A percentile compares a stretch with the other conserved stretches of the same genome.
Conservation (phyloP, 2,888 invertebrate genomes). For the Rhorus exstirpatorius region DNA sequence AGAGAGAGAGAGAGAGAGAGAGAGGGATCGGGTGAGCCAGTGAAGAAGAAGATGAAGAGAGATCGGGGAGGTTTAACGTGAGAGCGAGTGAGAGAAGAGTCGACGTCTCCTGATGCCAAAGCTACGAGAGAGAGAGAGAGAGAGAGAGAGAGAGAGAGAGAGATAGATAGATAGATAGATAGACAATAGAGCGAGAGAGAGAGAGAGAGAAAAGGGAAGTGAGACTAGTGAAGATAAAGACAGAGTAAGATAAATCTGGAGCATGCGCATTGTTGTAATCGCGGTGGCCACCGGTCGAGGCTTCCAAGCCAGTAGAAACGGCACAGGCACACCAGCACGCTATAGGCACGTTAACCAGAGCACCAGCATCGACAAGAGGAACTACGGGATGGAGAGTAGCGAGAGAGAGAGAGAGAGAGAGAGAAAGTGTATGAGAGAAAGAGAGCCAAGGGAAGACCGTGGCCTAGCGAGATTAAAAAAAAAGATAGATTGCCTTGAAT, state of each 20-base stretch:
- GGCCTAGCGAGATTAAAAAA: not conserved
- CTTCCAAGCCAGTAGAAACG: conserved; percentile 78
- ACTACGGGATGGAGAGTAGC: conserved; percentile 4
- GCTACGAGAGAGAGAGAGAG: conserved; percentile 14
- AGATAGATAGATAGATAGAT: too few species aligned
- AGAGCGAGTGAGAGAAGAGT: conserved; percentile 20
- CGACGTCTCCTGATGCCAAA: conserved; percentile 7
- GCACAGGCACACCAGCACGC: conserved; percentile 80
- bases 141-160: conserved; percentile 11
- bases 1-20: not conserved
- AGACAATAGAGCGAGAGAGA: too few species aligned
- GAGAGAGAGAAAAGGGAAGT: not conserved
- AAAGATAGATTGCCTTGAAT: not conserved
- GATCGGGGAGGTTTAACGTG: not conserved
- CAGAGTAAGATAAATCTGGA: conserved; percentile 61
- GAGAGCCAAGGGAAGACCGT: not conserved
- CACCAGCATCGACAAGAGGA: conserved; percentile 72
- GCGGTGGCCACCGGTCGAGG: conserved; percentile 76
- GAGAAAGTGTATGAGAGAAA: not conserved
- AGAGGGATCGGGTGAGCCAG: conserved; percentile 5
- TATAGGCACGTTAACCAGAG: conserved; percentile 78
- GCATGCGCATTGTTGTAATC: conserved; percentile 75
- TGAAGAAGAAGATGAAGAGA: conserved; percentile 1
- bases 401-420: not conserved
- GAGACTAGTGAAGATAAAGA: conserved; percentile 5